A percentile compares a stretch with the other conserved stretches of the same genome.
Conservation (phyloP, 2,797 vertebrate species). For the Argyrosomus regius region DNA sequence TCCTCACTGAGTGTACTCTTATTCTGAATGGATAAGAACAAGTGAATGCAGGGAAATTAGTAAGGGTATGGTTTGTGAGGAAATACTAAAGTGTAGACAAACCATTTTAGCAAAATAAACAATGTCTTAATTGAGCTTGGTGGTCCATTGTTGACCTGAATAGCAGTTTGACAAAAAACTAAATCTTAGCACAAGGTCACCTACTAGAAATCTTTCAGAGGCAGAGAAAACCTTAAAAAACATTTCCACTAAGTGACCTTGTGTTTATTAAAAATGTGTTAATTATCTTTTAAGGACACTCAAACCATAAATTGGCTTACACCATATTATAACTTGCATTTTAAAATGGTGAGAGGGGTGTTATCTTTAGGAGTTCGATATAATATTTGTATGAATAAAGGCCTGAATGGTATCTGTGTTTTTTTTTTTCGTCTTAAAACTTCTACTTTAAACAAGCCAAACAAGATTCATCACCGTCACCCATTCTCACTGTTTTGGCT, state of each 20-base stretch:
- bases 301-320: not conserved
- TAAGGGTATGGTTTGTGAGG: conserved; percentile 15
- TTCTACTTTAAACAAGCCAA: no score
- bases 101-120: not conserved
- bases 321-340: no score
- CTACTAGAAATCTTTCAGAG: not conserved
- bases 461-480: no score
- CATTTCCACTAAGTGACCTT: not conserved
- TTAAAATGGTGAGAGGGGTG: no score
- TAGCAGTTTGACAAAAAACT: not conserved
- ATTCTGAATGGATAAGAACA: conserved; percentile 39
- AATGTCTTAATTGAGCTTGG: not conserved
- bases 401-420: no score
- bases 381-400: no score
- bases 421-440: no score
- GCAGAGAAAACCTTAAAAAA: not conserved
- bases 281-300: not conserved
- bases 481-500: no score
- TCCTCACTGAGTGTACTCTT: conserved; percentile 52
- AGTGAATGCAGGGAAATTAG: conserved; percentile 27
- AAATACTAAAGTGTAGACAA: conserved; percentile 5
- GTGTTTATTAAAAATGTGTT: not conserved
- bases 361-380: no score
- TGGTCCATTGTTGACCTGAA: not conserved
- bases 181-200: no score